Percentiles rank a stretch among this genome's conserved stretches.
phyloP scores from a whole-genome alignment of 2,888 invertebrate species.

The Druceiella hillmani region DNA sequence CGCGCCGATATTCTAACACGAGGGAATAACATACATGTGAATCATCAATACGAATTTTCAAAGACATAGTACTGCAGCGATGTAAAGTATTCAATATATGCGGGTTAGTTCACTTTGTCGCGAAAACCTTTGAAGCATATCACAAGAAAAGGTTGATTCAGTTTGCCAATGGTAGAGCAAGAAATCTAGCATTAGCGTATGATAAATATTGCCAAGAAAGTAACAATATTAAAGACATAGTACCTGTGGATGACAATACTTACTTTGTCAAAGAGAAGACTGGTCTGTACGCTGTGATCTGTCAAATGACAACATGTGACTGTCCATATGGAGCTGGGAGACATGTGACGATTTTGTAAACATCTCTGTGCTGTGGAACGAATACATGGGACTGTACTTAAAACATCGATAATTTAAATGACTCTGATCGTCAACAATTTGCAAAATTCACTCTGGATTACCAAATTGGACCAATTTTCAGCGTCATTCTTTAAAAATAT shows the following conservation, averaged over 20 bases:
- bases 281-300: conserved; percentile 14
- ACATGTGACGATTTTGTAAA: conserved; percentile 16
- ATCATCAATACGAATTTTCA: conserved; percentile 13
- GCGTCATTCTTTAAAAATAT: conserved; percentile 13
- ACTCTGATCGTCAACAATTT: conserved; percentile 13
- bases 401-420: conserved; percentile 12
- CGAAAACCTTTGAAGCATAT: conserved; percentile 7
- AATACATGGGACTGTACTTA: conserved; percentile 12
- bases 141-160: conserved; percentile 18
- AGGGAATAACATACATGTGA: conserved; percentile 15
- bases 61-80: conserved; percentile 13
- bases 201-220: conserved; percentile 14
- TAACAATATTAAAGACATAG: conserved; percentile 14
- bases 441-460: conserved; percentile 14
- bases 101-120: conserved; percentile 4
- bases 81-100: conserved; percentile 9
- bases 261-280: conserved; percentile 15
- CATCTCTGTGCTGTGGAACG: conserved; percentile 13
- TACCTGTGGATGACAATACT: conserved; percentile 14
- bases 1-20: conserved; percentile 12
- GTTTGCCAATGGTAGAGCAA: conserved; percentile 15
- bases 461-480: conserved; percentile 12
- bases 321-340: conserved; percentile 12
- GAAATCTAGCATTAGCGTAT: conserved; percentile 16
- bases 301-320: conserved; percentile 14